These are phyloP conservation scores for Sapayoa aenigma DNA, from an alignment of 2,113 vertebrate genomes.

Conservation along the genomic window DNA sequence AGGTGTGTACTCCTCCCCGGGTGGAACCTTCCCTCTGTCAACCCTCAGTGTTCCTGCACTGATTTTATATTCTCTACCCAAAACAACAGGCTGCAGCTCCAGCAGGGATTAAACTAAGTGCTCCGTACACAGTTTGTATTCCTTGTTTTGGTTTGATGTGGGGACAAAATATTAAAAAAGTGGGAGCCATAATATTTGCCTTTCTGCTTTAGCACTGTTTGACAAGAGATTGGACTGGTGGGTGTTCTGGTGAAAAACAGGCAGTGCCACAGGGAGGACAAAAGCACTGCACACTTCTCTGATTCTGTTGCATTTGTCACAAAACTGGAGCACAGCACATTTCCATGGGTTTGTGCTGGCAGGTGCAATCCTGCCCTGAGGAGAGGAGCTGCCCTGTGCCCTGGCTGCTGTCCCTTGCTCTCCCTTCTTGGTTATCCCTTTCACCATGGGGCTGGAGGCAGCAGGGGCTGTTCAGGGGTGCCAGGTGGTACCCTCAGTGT, in stretches of 20 bases:
- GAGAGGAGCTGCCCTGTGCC: neutral
- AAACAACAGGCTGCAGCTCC: neutral
- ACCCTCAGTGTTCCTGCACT: neutral
- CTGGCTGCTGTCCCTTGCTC: neutral
- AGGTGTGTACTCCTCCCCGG: neutral
- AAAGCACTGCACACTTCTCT: rapidly evolving
- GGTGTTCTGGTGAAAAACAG: neutral
- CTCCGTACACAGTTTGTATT: rapidly evolving
- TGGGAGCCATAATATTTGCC: neutral
- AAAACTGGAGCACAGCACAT: rapidly evolving
- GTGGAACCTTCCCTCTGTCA: rapidly evolving
- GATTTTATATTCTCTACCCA: neutral
- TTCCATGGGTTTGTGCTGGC: rapidly evolving
- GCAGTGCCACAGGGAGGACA: rapidly evolving
- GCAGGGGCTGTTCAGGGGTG: neutral
- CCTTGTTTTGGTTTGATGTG: rapidly evolving
- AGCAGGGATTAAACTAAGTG: neutral
- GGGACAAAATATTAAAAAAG: neutral
- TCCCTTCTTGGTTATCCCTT: neutral
- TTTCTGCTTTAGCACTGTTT: neutral
- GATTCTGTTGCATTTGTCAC: rapidly evolving
- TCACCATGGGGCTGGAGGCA: rapidly evolving
- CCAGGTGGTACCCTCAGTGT: neutral
- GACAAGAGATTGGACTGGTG: neutral
- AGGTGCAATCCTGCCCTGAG: neutral